A percentile compares a stretch with the other conserved stretches of the same genome.
Conservation (phyloP, 2,888 invertebrate genomes). For the Erynnis tages region DNA sequence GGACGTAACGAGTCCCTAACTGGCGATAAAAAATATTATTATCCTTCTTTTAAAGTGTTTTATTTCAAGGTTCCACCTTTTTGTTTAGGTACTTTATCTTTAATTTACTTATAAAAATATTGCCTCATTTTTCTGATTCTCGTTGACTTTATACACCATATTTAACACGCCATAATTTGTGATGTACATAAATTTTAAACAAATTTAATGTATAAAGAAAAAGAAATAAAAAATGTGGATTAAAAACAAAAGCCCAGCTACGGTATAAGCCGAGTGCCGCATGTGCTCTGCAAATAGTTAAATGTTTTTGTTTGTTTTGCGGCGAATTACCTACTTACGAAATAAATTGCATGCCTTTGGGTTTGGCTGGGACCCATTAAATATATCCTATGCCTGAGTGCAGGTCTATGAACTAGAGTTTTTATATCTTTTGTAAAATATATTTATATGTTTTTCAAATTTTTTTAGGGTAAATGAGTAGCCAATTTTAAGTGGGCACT, state of each 20-base stretch:
- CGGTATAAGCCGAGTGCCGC: conserved; percentile 4
- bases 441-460: too few relatives aligned
- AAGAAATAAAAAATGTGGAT: not conserved
- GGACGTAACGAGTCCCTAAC: conserved; percentile 37
- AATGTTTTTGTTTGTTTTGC: conserved; percentile 14
- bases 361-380: conserved; percentile 3
- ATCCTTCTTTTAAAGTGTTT: too few relatives aligned
- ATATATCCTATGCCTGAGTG: not conserved
- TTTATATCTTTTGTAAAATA: too few relatives aligned
- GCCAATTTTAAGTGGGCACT: too few relatives aligned
- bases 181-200: not conserved
- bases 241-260: not conserved
- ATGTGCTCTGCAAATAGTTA: conserved; percentile 19
- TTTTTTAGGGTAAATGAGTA: too few relatives aligned
- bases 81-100: too few relatives aligned
- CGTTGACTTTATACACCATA: too few relatives aligned
- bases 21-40: conserved; percentile 38
- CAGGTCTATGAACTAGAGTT: not conserved
- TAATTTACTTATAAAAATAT: too few relatives aligned
- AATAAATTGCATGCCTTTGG: conserved; percentile 6
- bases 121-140: too few relatives aligned
- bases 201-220: not conserved
- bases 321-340: conserved; percentile 6
- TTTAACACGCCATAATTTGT: too few relatives aligned
- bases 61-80: too few relatives aligned